phyloP scores from a whole-genome alignment of 2,113 vertebrate genomes.

The Scalopus aquaticus region DNA sequence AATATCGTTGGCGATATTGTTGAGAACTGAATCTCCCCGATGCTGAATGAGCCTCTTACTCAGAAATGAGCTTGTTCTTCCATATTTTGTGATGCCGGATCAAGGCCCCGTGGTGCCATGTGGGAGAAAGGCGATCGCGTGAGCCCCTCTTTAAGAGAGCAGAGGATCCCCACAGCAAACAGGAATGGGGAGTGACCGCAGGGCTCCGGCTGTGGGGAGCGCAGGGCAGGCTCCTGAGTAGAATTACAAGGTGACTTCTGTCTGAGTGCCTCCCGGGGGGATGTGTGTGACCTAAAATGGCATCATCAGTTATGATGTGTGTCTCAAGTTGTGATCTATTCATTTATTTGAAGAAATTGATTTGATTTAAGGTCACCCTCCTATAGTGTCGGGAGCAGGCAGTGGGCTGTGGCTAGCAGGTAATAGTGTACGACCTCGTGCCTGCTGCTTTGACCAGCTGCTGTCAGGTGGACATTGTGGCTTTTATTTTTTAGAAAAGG shows the following conservation, averaged over 20 bases:
- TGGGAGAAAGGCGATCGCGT: background rate
- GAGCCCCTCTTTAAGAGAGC: background rate
- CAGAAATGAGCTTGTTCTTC: constrained; percentile 26
- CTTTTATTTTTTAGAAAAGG: background rate
- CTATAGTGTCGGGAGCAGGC: background rate
- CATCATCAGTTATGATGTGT: background rate
- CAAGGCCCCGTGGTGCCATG: background rate
- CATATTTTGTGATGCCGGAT: background rate
- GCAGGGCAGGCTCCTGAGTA: background rate
- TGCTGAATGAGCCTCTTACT: background rate
- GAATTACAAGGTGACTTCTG: background rate
- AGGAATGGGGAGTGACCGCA: background rate
- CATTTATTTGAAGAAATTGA: background rate
- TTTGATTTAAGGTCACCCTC: background rate
- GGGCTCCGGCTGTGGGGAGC: too few species aligned
- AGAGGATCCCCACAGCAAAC: background rate
- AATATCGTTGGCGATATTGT: too few species aligned
- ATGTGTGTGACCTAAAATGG: background rate
- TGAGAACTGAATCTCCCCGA: background rate
- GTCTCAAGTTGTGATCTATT: background rate
- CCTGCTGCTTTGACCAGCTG: background rate
- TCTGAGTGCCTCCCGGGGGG: background rate
- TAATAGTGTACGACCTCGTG: too few species aligned
- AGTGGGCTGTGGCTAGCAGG: background rate
- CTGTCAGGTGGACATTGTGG: background rate